Evolutionary conservation across 1,140 invertebrate species (phyloP).

Genomic region (Zaprionus gabonicus): DNA sequence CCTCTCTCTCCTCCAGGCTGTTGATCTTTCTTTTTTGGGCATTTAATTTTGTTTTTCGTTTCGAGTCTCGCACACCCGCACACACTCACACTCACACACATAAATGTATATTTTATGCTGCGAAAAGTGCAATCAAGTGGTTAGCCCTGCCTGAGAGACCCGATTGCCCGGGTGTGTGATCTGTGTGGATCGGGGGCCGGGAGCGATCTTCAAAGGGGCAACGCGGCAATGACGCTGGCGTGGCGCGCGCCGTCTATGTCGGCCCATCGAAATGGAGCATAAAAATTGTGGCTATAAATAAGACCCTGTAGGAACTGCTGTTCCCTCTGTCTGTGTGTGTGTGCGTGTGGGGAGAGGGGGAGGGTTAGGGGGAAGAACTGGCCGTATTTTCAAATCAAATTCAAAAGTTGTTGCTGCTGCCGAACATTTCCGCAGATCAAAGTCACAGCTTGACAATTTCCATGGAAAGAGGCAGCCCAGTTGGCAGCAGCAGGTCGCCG

Average conservation of each 20-base stretch:
- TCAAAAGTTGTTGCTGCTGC: slow-evolving; percentile 72
- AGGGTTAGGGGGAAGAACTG: slow-evolving; percentile 10
- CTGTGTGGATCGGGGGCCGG: slow-evolving; percentile 4
- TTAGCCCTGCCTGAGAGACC: slow-evolving; percentile 58
- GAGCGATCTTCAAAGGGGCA: slow-evolving; percentile 75
- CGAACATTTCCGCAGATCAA: slow-evolving; percentile 81
- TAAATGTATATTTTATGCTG: slow-evolving; percentile 82
- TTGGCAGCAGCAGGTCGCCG: slow-evolving; percentile 13
- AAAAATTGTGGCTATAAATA: slow-evolving; percentile 82
- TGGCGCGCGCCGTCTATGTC: slow-evolving; percentile 48
- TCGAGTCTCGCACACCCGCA: slow-evolving; percentile 16
- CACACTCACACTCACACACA: slow-evolving; percentile 34
- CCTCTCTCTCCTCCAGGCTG: not conserved
- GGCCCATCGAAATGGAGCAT: slow-evolving; percentile 81
- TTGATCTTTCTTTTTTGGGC: slow-evolving; percentile 19
- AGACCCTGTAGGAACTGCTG: slow-evolving; percentile 66
- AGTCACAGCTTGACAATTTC: slow-evolving; percentile 82
- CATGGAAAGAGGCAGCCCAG: slow-evolving; percentile 52
- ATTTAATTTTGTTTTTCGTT: slow-evolving; percentile 22
- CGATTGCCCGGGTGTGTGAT: not conserved
- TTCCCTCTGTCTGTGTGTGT: slow-evolving; percentile 13
- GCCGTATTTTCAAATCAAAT: slow-evolving; percentile 78
- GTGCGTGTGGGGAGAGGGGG: not conserved
- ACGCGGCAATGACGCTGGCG: slow-evolving; percentile 3
- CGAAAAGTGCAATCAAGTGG: slow-evolving; percentile 81